Evolutionary conservation across 1,140 invertebrate species (phyloP), one percentile per base, ranked within the genome.

Genomic region (Trichonephila clavata): DNA sequence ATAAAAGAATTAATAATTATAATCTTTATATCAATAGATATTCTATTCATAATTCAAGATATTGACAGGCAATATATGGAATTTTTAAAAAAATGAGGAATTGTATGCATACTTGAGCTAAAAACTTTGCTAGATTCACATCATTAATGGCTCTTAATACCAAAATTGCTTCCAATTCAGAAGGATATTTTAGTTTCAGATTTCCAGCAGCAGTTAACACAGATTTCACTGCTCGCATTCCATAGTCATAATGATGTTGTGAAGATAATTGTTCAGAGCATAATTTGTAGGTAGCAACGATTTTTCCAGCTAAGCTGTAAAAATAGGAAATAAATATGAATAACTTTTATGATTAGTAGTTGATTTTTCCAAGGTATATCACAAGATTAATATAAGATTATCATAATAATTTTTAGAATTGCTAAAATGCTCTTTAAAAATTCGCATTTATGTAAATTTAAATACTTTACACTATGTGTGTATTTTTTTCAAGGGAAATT

Each of bases 161-260:
- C 50, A 96, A 94, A 80, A 96, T 96, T 84, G 96, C 96, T 95
- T 96, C 96, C 95, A 96, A 95, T 95, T 96, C 96, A 24, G 96
- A 95, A 43, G 96, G 96, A 94, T 96, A 96, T 95, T 96, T 96
- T 71, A 96, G 94, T 95, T 96, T 95, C 43, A 96, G 94, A 87
- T 94, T 96, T 50, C 96, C 96, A 80, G 96, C 96, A 94, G 96
- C 96, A 86, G 96, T 96, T 10, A 96, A 94, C 2, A 96, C 95
- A 92, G 95, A 95, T 81, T 95, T 95, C 10, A 95, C 94, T 81
- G 95, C 95, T 90, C 95, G 83, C 95, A 95, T 95, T 77, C 96
- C 96, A 90, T 96, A 96, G 95, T 96, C 96, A 94, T 96, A 96
- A 95, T 96, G 96, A 94, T 96, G 95, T 94, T 96, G 96, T 20